Conservation (phyloP, 2,797 vertebrate genomes). For the Gymnodraco acuticeps region DNA sequence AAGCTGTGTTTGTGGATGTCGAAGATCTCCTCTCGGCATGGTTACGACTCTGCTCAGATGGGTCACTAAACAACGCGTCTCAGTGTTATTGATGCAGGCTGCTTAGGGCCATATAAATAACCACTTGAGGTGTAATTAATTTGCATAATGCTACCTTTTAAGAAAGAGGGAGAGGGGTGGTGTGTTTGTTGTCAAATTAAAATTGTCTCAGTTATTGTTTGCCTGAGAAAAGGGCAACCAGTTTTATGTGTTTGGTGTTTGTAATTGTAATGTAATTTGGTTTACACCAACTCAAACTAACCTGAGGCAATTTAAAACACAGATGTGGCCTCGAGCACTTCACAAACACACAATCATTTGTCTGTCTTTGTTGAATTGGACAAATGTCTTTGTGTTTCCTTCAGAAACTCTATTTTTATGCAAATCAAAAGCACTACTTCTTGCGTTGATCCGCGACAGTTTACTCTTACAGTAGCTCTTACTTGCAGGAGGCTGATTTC, state of each 20-base stretch:
- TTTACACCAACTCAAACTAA: constrained; percentile 49
- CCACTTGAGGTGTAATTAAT: constrained; percentile 47
- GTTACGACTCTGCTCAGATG: constrained; percentile 27
- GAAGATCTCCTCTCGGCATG: constrained; percentile 3
- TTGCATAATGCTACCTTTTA: constrained; percentile 71
- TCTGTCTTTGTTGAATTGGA: constrained; percentile 19
- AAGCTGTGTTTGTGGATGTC: constrained; percentile 25
- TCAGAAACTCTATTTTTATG: constrained; percentile 24
- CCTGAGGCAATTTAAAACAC: constrained; percentile 25
- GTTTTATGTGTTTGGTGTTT: constrained; percentile 55
- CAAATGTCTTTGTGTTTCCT: constrained; percentile 3
- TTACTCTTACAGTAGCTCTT: constrained; percentile 1
- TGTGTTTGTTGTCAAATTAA: constrained; percentile 24
- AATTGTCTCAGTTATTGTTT: constrained; percentile 51
- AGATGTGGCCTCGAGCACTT: constrained; percentile 24
- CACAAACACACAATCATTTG: constrained; percentile 10
- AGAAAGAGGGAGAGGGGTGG: background rate
- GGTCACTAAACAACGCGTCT: constrained; percentile 42
- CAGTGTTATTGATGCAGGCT: constrained; percentile 31
- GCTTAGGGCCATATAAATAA: constrained; percentile 49
- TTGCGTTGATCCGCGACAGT: constrained; percentile 26
- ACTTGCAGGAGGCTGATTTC: constrained; percentile 16
- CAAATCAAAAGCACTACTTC: constrained; percentile 20
- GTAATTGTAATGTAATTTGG: constrained; percentile 50
- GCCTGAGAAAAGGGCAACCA: constrained; percentile 40